phyloP scores from a whole-genome alignment of 2,797 vertebrate genomes.

The Chelidonichthys spinosus region DNA sequence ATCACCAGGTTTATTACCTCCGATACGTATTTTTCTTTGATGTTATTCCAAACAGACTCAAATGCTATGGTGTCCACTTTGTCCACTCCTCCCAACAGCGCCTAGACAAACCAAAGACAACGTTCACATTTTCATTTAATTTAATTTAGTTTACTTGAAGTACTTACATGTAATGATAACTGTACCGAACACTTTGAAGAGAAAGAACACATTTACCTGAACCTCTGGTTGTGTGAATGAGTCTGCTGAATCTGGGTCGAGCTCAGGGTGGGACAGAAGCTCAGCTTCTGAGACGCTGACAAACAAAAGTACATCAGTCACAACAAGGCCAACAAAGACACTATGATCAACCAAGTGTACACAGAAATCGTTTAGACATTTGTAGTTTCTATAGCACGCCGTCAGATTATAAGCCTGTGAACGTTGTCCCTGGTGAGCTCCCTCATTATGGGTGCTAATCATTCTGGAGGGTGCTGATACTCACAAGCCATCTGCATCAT shows the following conservation, averaged over 20 bases:
- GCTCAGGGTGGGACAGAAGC: slow-evolving; percentile 87
- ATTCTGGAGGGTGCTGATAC: slow-evolving; percentile 62
- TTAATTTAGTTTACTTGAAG: background rate
- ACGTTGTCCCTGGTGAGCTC: background rate
- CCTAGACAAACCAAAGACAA: slow-evolving; percentile 69
- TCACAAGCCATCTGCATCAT: slow-evolving; percentile 88
- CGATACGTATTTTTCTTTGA: slow-evolving; percentile 89
- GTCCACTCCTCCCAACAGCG: slow-evolving; percentile 82
- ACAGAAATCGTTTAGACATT: background rate
- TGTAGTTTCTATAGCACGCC: no score
- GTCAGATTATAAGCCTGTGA: no score
- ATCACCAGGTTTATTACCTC: slow-evolving; percentile 80
- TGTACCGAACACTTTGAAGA: background rate
- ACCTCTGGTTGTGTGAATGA: slow-evolving; percentile 86
- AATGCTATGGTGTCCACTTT: slow-evolving; percentile 81
- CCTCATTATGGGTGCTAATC: background rate
- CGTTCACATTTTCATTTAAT: background rate
- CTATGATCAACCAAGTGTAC: background rate
- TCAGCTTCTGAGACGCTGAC: slow-evolving; percentile 86
- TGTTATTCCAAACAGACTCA: slow-evolving; percentile 84
- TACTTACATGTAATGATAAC: background rate
- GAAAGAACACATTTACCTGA: slow-evolving; percentile 78
- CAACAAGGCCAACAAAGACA: background rate
- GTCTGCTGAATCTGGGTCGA: slow-evolving; percentile 88
- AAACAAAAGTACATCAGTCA: slow-evolving; percentile 26